Evolutionary conservation across 2,797 vertebrate species (phyloP), one percentile per base, ranked within the genome.

Genomic region (Prunella strophiata): DNA sequence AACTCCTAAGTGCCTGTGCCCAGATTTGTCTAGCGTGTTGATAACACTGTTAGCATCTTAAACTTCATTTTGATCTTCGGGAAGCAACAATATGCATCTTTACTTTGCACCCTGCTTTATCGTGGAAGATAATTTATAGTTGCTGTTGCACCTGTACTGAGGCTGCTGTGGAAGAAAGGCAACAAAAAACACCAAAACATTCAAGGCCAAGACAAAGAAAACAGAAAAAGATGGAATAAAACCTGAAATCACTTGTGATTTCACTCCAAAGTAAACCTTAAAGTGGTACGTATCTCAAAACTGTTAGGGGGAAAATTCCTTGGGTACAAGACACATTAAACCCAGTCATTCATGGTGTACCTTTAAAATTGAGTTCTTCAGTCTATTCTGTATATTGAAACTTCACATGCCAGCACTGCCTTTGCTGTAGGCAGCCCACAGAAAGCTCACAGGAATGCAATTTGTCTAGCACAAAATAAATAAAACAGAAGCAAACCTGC

Each of bases 261-360:
- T 65, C 17, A 26, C 19, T 58, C 21, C 48, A 47, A 34, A 75
- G 48, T 29, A 75, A 95, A 54, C 27, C 59, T 70, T 61, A 52
- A n/a, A 83, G 40, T 12, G 47, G 14, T 42, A 75, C 11, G 8
- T 47, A n/a, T 2, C 9, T 61, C 29, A 8, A 27, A 89, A 76
- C 3, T 48, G 38, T 1, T 16, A 1, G 1, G 27, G 16, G 3
- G 3, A 0, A 18, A 68, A 51, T 34, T 52, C 34, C 29, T 45
- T 51, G 21, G 2, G 4, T 42, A 5, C 52, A 63, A 45, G 7
- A 78, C 7, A 84, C 6, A 26, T 48, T 30, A 81, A 34, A 22
- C 16, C 12, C 8, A 16, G 34, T 19, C 13, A 43, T 29, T 84
- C 10, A 13, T 5, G 2, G 42, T 19, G 16, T 11, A 30, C 18